Conservation (phyloP, 2,888 invertebrate species). For the Gortyna flavago region DNA sequence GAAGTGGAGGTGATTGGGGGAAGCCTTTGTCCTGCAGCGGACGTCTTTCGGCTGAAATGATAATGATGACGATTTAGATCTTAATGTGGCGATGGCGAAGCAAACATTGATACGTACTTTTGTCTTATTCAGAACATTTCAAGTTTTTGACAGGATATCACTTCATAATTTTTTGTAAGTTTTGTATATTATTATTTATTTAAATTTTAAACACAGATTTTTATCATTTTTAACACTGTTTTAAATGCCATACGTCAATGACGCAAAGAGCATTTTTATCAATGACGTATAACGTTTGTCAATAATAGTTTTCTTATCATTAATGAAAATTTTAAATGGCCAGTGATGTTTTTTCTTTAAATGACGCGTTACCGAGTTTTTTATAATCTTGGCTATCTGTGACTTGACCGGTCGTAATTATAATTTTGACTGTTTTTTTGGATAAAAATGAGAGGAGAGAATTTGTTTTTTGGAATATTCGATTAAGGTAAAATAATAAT, state of each 20-base stretch:
- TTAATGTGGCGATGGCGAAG: background rate
- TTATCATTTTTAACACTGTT: background rate
- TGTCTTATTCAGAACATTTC: slow-evolving; percentile 1
- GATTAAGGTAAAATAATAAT: background rate
- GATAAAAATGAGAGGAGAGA: background rate
- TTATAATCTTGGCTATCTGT: background rate
- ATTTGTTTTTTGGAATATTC: background rate
- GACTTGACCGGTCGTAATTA: background rate
- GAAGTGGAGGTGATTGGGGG: background rate
- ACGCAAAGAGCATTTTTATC: background rate
- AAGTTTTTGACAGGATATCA: background rate
- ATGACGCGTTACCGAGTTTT: background rate
- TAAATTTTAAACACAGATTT: background rate
- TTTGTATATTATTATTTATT: background rate
- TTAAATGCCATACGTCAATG: background rate
- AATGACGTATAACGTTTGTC: background rate
- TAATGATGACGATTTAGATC: background rate
- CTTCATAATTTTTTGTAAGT: background rate
- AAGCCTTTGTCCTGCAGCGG: background rate
- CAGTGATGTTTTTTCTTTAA: background rate
- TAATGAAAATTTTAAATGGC: background rate
- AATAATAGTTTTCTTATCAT: background rate
- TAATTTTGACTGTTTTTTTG: background rate
- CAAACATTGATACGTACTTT: slow-evolving; percentile 1
- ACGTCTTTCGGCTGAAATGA: background rate